Conservation (phyloP, 2,113 vertebrate genomes). For the Clarias magur region DNA sequence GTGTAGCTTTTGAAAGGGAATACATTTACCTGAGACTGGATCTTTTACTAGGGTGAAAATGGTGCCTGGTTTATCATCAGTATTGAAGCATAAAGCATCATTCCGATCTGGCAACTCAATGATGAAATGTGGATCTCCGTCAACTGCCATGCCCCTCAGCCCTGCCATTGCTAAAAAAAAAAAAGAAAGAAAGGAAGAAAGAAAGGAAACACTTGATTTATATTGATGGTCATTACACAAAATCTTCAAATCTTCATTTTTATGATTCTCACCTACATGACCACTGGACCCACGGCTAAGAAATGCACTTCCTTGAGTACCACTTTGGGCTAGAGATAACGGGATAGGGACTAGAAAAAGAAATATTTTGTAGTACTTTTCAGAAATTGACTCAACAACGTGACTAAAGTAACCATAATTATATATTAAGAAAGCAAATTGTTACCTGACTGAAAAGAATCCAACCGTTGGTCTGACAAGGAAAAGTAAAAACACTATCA, state of each 20-base stretch:
- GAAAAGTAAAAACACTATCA: neutral
- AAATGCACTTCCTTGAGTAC: neutral
- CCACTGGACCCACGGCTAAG: rapidly evolving
- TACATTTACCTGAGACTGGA: conserved; percentile 76
- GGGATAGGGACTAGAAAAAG: neutral
- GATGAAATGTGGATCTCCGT: conserved; percentile 94
- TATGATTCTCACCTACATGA: neutral
- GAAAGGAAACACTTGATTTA: neutral
- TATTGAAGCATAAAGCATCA: conserved; percentile 90
- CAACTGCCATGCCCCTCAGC: conserved; percentile 59
- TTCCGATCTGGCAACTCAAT: conserved; percentile 79
- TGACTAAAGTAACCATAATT: neutral
- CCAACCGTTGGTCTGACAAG: neutral
- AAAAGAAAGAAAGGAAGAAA: too few relatives aligned
- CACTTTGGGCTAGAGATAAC: neutral
- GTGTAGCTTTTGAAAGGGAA: too few relatives aligned
- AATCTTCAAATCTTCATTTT: neutral
- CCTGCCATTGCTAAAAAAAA: too few relatives aligned
- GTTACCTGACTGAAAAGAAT: neutral
- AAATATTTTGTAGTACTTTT: neutral
- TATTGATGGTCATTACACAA: neutral
- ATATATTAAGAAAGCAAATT: neutral
- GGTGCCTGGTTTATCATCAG: conserved; percentile 81
- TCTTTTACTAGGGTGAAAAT: conserved; percentile 86
- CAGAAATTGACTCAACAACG: neutral